Evolutionary conservation across 2,888 invertebrate species (phyloP), one percentile per base, ranked within the genome.

Genomic region (Calameuta filiformis): DNA sequence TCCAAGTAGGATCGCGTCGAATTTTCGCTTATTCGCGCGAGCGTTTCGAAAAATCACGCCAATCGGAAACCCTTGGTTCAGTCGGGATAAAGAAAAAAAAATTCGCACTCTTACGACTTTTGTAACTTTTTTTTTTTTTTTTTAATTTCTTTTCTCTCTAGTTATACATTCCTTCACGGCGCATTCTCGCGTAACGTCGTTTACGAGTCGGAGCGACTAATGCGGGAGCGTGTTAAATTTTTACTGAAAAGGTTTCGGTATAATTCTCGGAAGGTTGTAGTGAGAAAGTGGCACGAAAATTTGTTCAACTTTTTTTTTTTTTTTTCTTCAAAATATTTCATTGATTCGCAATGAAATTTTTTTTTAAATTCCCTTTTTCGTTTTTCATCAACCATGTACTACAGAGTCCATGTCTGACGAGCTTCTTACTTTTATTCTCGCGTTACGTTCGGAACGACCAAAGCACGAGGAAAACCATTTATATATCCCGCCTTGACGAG

Each of bases 211-310:
- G 12, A 37, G 12, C 37, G 12, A 0, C 6, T 15, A 1, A 1
- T 6, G 15, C 1, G 40, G 12, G 1, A 40, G 15, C 15, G 40
- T 23, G n/a, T 15, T 76, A 15, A 73, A 31, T 75, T 75, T 74
- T 35, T 12, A 35, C 12, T 12, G 0, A 12, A 35, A 35, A 12
- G 1, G 35, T 12, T 73, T 73, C n/a, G 0, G 15, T 11, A 40
- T 9, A 12, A 12, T 40, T 76, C 71, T 76, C 71, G 74, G 81
- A 83, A 87, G 85, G 84, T 86, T 88, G 87, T 88, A 87, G 87
- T 86, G 88, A 87, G 86, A 87, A 81, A 86, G 85, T 87, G 84
- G 81, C 85, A 40, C 83, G 82, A 79, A 74, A 76, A 34, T 79
- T 37, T 73, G 80, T 75, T 76, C 77, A 3, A 37, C 12, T 69